A percentile compares a stretch with the other conserved stretches of the same genome.
Conservation (phyloP, 2,888 invertebrate genomes). For the Sphecodes monilicornis region DNA sequence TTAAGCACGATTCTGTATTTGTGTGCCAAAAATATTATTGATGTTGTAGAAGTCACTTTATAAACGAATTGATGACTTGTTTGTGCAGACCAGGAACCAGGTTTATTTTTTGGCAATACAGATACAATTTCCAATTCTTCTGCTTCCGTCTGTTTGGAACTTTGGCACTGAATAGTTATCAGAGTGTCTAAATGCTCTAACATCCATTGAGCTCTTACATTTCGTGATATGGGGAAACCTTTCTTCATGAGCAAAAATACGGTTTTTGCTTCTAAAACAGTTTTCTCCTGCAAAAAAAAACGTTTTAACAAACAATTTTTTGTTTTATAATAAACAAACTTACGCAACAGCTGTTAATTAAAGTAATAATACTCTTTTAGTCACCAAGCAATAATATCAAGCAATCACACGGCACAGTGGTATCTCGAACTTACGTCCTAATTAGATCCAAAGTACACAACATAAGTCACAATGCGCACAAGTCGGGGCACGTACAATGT, state of each 20-base stretch:
- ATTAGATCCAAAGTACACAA: no score
- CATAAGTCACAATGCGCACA: no score
- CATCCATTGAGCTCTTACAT: slow-evolving; percentile 91
- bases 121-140: slow-evolving; percentile 88
- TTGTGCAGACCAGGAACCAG: slow-evolving; percentile 85
- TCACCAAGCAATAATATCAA: no score
- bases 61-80: slow-evolving; percentile 85
- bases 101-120: slow-evolving; percentile 86
- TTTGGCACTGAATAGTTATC: slow-evolving; percentile 84
- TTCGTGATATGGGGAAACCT: slow-evolving; percentile 90
- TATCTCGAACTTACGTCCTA: no score
- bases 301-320: not conserved
- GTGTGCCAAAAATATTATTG: slow-evolving; percentile 89
- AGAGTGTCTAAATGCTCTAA: slow-evolving; percentile 88
- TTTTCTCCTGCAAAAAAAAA: slow-evolving; percentile 75
- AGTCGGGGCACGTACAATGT: no score
- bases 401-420: not conserved
- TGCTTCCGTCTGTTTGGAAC: slow-evolving; percentile 82
- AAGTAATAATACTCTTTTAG: not conserved
- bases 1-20: slow-evolving; percentile 91
- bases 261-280: slow-evolving; percentile 87
- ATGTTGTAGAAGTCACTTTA: slow-evolving; percentile 86
- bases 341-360: not conserved
- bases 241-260: slow-evolving; percentile 89
- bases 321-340: no score